Evolutionary conservation across 2,888 invertebrate genomes (phyloP).

Genomic region (Stenoptilia bipunctidactyla): DNA sequence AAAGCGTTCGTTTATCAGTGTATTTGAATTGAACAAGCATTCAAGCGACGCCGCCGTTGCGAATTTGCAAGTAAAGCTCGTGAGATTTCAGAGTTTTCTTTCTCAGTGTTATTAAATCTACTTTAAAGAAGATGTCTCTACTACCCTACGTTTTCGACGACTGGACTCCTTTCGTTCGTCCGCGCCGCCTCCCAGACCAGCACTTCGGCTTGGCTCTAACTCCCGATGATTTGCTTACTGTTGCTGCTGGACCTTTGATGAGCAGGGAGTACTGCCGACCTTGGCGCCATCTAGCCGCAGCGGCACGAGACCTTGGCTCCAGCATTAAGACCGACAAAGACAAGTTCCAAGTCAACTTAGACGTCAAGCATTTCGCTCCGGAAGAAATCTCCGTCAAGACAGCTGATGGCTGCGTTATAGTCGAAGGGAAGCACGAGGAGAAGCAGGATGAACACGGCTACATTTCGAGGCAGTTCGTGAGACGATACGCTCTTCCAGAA

Average conservation of each 20-base stretch:
- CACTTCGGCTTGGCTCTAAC: conserved; percentile 64
- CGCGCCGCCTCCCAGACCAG: conserved; percentile 62
- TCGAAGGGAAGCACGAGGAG: conserved; percentile 86
- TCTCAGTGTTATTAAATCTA: background rate
- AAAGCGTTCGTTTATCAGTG: background rate
- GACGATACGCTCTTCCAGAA: conserved; percentile 78
- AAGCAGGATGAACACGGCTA: conserved; percentile 81
- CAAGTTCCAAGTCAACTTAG: conserved; percentile 71
- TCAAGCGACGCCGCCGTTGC: background rate
- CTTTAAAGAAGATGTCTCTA: conserved; percentile 33
- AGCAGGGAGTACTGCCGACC: conserved; percentile 48
- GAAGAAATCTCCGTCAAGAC: conserved; percentile 83
- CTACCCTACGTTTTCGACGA: conserved; percentile 34
- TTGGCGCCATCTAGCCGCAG: conserved; percentile 56
- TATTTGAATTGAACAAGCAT: background rate
- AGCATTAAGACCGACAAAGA: conserved; percentile 62
- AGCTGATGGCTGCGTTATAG: conserved; percentile 74
- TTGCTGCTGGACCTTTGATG: conserved; percentile 26
- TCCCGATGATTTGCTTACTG: conserved; percentile 54
- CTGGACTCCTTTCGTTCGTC: conserved; percentile 29
- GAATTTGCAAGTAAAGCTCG: background rate
- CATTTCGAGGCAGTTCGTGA: conserved; percentile 79
- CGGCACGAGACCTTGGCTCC: conserved; percentile 62
- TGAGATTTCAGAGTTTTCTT: background rate
- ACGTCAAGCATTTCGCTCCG: conserved; percentile 83